Conservation (phyloP, 2,113 vertebrate species). For the Pardalotus punctatus region DNA sequence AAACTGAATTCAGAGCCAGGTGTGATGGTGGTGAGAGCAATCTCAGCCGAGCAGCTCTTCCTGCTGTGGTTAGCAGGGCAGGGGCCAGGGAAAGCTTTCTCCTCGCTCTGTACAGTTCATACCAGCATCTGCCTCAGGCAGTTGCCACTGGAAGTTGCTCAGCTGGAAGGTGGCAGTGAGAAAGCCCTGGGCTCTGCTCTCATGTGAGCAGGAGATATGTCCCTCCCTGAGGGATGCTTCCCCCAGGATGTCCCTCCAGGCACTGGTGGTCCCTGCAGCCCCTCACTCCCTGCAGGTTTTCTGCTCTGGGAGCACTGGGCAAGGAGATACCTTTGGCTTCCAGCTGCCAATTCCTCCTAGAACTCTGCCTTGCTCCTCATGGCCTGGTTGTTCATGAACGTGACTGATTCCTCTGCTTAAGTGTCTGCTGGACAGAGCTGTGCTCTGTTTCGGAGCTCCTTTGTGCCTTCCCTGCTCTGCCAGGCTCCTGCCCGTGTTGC, state of each 20-base stretch:
- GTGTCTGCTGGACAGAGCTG: background rate
- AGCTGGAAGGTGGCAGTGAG: background rate
- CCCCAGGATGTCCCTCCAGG: background rate
- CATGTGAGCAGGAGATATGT: background rate
- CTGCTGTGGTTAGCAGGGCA: constrained; percentile 50
- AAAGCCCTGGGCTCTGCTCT: fast-evolving
- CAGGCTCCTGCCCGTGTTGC: background rate
- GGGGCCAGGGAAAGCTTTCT: constrained; percentile 49
- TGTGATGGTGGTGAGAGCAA: background rate
- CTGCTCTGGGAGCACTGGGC: background rate
- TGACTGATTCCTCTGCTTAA: background rate
- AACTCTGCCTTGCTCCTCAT: background rate
- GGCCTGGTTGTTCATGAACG: background rate
- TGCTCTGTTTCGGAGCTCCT: background rate
- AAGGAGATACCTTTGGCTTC: background rate
- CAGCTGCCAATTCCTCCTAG: background rate
- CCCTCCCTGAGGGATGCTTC: background rate
- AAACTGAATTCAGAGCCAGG: background rate
- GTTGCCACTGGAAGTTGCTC: background rate
- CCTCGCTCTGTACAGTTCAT: background rate
- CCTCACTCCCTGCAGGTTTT: background rate
- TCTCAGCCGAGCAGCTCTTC: constrained; percentile 35
- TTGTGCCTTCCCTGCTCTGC: background rate
- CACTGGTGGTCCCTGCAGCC: background rate
- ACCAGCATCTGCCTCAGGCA: background rate